Evolutionary conservation across 2,888 invertebrate genomes (phyloP).

Genomic region (Temnothorax ravouxi): DNA sequence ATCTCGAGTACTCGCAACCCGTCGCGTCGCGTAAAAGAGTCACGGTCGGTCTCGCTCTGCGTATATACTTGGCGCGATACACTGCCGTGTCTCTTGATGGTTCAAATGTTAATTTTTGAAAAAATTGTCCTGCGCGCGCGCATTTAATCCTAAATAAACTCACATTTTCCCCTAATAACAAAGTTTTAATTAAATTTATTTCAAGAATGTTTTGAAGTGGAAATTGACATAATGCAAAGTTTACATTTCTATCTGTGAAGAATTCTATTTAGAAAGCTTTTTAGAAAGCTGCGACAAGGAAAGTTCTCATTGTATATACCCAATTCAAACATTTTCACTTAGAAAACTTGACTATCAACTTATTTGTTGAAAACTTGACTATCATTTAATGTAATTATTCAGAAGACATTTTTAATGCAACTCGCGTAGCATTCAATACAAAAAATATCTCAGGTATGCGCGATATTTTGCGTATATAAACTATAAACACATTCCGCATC

Average conservation of each 20-base stretch:
- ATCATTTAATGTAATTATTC: slow-evolving; percentile 2
- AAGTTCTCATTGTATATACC: slow-evolving; percentile 1
- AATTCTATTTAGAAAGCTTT: slow-evolving; percentile 11
- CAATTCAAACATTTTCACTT: slow-evolving; percentile 6
- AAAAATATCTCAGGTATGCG: background rate
- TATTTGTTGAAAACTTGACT: background rate
- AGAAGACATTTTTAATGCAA: background rate
- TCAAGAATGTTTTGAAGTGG: background rate
- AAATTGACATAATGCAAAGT: background rate
- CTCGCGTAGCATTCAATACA: background rate
- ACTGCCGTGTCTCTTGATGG: too few relatives aligned
- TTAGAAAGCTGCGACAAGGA: background rate
- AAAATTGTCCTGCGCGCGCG: background rate
- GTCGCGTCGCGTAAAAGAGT: too few relatives aligned
- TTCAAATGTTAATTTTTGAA: background rate
- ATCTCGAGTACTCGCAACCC: too few relatives aligned
- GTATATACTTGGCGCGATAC: too few relatives aligned
- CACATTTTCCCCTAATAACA: background rate
- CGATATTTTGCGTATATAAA: slow-evolving; percentile 28
- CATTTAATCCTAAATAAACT: background rate
- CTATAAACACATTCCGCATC: slow-evolving; percentile 5
- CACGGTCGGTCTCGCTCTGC: too few relatives aligned
- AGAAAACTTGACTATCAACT: slow-evolving; percentile 11
- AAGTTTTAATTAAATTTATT: background rate
- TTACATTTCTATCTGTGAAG: background rate